phyloP scores from a whole-genome alignment of 2,113 vertebrate genomes.

The Centropus unirufus region DNA sequence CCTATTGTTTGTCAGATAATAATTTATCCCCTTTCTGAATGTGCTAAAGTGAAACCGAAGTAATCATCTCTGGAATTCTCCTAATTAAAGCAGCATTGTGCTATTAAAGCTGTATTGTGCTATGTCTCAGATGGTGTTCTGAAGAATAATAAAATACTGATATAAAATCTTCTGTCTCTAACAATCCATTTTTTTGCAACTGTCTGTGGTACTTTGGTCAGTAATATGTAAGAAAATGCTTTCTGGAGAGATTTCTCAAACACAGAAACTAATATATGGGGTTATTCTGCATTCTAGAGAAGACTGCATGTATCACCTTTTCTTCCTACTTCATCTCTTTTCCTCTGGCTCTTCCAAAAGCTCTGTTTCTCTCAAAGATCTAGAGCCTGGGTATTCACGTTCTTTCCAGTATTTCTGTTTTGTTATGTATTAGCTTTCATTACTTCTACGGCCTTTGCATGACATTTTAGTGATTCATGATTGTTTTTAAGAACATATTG shows the following conservation, averaged over 20 bases:
- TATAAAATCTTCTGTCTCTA: background rate
- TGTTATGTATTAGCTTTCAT: background rate
- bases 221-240: background rate
- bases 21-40: background rate
- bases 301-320: background rate
- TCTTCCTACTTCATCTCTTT: background rate
- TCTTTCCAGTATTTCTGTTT: background rate
- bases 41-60: rapidly evolving
- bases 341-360: background rate
- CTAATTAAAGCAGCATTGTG: background rate
- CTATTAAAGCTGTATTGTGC: background rate
- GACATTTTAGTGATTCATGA: background rate
- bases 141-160: background rate
- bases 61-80: background rate
- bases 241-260: background rate
- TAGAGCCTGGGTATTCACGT: background rate
- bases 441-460: background rate
- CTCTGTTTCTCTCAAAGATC: background rate
- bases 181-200: background rate
- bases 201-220: background rate
- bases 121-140: background rate
- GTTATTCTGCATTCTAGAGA: background rate
- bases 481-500: background rate
- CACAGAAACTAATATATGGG: background rate
- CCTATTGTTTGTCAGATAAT: background rate